Evolutionary conservation across 2,797 vertebrate species (phyloP), one percentile per base, ranked within the genome.

Genomic region (Sorex maritimensis): DNA sequence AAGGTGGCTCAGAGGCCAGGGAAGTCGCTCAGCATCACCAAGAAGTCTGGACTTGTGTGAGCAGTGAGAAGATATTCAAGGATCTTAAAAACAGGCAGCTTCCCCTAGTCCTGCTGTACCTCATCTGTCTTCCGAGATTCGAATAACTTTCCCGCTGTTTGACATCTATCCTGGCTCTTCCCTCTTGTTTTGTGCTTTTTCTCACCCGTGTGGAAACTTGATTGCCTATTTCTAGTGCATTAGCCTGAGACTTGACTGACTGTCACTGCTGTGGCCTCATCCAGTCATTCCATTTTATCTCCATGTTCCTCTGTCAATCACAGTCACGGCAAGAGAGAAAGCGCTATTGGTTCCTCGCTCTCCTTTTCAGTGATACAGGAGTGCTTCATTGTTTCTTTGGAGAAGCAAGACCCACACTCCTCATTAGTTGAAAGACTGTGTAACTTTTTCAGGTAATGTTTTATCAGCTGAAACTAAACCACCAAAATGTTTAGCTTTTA

Each of bases 381-480:
- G 34, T 69, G 41, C 65, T 28, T 90, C 67, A 72, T 46, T 80
- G 49, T 85, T 92, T 90, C 86, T 91, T 85, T 86, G 74, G 68
- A 86, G 67, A 96, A 88, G 17, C 58, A 92, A 38, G 61, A 65
- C 23, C 30, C 81, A 83, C 81, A 91, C 69, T 77, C 74, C 73
- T 71, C 65, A 80, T 61, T 78, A 81, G 14, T 5, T 84, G 58
- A 58, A 91, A 93, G 80, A 88, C 0, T 80, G 23, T 78, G 10
- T 73, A 93, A 91, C 55, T 30, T 80, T 94, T 93, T 93, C 12
- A 91, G 80, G 52, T 92, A 87, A 79, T 87, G 63, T 92, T 96
- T 92, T 94, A 95, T 77, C 79, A 95, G 73, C 67, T 94, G 89
- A 88, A 84, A 86, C n/a, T 44, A 74, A 95, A 88, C n/a, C 30